A percentile compares a stretch with the other conserved stretches of the same genome.
phyloP scores from a whole-genome alignment of 2,888 invertebrate species.

The Heliconius ismenius region DNA sequence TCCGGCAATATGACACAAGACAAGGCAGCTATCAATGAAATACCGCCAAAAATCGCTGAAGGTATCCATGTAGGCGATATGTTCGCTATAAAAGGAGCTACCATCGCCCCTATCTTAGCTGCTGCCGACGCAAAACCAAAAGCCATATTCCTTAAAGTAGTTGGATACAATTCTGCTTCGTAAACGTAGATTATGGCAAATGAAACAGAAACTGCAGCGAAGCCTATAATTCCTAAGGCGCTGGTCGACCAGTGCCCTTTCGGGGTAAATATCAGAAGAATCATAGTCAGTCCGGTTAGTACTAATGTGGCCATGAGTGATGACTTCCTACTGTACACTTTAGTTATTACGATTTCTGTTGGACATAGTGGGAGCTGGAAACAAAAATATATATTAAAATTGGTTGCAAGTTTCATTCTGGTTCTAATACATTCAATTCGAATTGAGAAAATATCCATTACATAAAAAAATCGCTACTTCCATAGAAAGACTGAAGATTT shows the following conservation, averaged over 20 bases:
- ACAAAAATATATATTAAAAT: too few species aligned
- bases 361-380: conserved; percentile 56
- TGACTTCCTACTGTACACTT: conserved; percentile 52
- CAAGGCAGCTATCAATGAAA: conserved; percentile 55
- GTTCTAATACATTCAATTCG: too few species aligned
- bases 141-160: conserved; percentile 62
- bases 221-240: conserved; percentile 51
- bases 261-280: conserved; percentile 51
- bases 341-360: conserved; percentile 52
- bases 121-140: conserved; percentile 55
- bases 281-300: conserved; percentile 51
- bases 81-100: conserved; percentile 60
- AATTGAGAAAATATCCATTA: too few species aligned
- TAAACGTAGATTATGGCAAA: conserved; percentile 55
- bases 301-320: conserved; percentile 47
- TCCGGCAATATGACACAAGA: conserved; percentile 59
- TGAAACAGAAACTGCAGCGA: conserved; percentile 45
- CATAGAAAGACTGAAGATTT: not conserved
- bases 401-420: too few species aligned
- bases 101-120: conserved; percentile 58
- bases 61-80: conserved; percentile 57
- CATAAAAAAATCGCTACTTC: too few species aligned
- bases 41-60: conserved; percentile 55
- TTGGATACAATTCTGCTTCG: conserved; percentile 62
- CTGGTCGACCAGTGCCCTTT: conserved; percentile 51